Evolutionary conservation across 2,888 invertebrate genomes (phyloP).

Genomic region (Hypolimnas misippus): DNA sequence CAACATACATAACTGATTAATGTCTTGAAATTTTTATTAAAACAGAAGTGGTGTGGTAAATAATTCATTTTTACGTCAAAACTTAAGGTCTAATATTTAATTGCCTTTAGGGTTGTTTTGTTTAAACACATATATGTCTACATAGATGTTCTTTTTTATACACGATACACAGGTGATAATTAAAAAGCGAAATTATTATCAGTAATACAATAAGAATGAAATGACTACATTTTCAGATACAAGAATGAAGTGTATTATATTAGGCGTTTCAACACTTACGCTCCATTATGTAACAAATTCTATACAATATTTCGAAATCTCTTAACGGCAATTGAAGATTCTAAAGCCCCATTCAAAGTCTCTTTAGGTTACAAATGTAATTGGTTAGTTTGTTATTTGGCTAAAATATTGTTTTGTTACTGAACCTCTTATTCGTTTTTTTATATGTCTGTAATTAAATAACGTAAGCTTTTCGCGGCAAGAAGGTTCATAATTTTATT

Average conservation of each 20-base stretch:
- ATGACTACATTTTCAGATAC: neutral
- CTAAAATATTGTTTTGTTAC: neutral
- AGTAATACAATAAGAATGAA: neutral
- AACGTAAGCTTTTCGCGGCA: too few relatives aligned
- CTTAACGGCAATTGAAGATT: constrained; percentile 1
- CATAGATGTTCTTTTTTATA: too few relatives aligned
- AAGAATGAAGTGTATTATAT: neutral
- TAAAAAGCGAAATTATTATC: neutral
- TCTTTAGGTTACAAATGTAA: constrained; percentile 2
- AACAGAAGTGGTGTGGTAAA: too few relatives aligned
- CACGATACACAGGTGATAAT: too few relatives aligned
- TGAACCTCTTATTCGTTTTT: neutral
- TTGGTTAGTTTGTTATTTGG: neutral
- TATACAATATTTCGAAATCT: neutral
- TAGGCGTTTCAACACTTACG: neutral
- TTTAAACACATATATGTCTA: too few relatives aligned
- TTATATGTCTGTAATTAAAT: too few relatives aligned
- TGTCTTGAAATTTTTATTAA: too few relatives aligned
- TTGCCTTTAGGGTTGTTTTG: too few relatives aligned
- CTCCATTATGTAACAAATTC: constrained; percentile 4
- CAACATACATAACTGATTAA: too few relatives aligned
- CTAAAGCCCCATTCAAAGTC: neutral
- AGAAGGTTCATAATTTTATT: too few relatives aligned
- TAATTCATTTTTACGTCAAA: too few relatives aligned
- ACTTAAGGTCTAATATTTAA: too few relatives aligned